Conservation (phyloP, 2,797 vertebrate genomes). For the Hydrolagus colliei region DNA sequence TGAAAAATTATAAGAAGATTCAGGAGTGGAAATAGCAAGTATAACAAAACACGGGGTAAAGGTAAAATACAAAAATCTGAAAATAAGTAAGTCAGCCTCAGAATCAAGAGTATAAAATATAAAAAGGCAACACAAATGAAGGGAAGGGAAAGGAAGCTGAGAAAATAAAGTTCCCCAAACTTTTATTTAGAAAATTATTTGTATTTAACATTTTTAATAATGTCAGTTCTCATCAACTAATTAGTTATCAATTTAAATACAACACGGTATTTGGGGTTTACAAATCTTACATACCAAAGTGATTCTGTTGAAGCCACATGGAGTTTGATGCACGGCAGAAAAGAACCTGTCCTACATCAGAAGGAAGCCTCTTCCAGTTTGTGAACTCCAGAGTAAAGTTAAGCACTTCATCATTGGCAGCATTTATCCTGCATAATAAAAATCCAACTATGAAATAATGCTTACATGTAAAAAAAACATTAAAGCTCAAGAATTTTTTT, state of each 20-base stretch:
- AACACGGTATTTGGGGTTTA: conserved; percentile 14
- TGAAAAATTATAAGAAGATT: not conserved
- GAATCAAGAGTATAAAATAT: not conserved
- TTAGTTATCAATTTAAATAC: not conserved
- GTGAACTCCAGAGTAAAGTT: conserved; percentile 56
- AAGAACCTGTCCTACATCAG: conserved; percentile 43
- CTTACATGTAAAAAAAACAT: not conserved
- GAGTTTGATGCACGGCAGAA: conserved; percentile 42
- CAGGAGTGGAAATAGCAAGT: not conserved
- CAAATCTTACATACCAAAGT: conserved; percentile 48
- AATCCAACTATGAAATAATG: conserved; percentile 8
- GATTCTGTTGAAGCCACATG: conserved; percentile 40
- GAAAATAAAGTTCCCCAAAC: too few relatives aligned
- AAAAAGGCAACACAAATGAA: not conserved
- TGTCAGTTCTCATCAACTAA: not conserved
- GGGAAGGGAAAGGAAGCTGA: too few relatives aligned
- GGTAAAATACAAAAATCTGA: not conserved
- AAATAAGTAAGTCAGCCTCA: not conserved
- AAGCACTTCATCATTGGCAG: conserved; percentile 44
- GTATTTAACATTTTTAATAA: not conserved
- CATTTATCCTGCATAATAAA: conserved; percentile 44
- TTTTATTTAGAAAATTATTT: too few relatives aligned
- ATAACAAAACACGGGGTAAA: not conserved
- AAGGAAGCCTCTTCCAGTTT: conserved; percentile 54
- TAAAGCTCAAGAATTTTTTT: not conserved